These are phyloP conservation scores for Gerris lacustris DNA, from an alignment of 2,888 invertebrate genomes.

Conservation along the genomic window DNA sequence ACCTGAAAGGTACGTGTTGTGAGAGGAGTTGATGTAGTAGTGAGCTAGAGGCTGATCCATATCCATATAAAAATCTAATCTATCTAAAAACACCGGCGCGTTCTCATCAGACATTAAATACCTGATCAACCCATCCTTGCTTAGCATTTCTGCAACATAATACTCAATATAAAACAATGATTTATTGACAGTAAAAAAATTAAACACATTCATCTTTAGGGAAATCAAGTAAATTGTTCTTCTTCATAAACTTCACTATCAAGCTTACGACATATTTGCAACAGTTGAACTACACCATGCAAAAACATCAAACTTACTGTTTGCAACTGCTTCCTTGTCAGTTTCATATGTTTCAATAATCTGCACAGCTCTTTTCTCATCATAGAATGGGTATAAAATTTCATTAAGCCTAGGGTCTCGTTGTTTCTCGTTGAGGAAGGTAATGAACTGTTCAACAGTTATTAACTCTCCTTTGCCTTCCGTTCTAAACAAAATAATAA, in stretches of 20 bases:
- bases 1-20: slow-evolving; percentile 87
- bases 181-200: not conserved
- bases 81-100: slow-evolving; percentile 95
- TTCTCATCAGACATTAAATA: slow-evolving; percentile 99
- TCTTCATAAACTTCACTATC: too few species aligned
- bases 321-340: slow-evolving; percentile 56
- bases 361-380: slow-evolving; percentile 81
- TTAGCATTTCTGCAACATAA: slow-evolving; percentile 55
- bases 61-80: slow-evolving; percentile 94
- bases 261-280: too few species aligned
- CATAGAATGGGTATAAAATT: slow-evolving; percentile 93
- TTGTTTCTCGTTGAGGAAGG: slow-evolving; percentile 93
- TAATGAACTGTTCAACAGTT: slow-evolving; percentile 72
- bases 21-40: slow-evolving; percentile 98
- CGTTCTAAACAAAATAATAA: slow-evolving; percentile 48
- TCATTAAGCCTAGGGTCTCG: slow-evolving; percentile 96
- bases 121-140: slow-evolving; percentile 90
- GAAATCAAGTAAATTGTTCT: too few species aligned
- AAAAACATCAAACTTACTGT: slow-evolving; percentile 44
- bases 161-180: slow-evolving; percentile 1
- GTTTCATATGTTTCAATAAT: slow-evolving; percentile 89
- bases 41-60: slow-evolving; percentile 98
- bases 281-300: too few species aligned
- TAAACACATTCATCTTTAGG: not conserved
- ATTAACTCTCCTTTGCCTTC: slow-evolving; percentile 82